Evolutionary conservation across 2,888 invertebrate genomes (phyloP).

Genomic region (Tipula unca): DNA sequence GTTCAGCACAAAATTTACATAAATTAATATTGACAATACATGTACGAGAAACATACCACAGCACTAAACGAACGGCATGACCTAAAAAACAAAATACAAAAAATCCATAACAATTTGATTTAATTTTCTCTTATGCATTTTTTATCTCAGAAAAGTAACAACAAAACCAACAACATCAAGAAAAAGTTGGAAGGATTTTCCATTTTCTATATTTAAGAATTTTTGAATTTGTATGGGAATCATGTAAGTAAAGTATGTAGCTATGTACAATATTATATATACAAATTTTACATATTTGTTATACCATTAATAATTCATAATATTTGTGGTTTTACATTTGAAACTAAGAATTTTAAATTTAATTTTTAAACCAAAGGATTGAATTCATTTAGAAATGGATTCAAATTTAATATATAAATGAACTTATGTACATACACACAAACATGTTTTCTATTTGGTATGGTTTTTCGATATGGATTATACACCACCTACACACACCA

Average conservation of each 20-base stretch:
- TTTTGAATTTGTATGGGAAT: background rate
- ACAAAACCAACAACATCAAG: background rate
- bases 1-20: background rate
- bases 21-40: background rate
- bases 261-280: background rate
- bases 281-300: background rate
- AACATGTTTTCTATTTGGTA: background rate
- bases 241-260: background rate
- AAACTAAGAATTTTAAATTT: background rate
- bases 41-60: background rate
- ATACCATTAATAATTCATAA: slow-evolving; percentile 1
- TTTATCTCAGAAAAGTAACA: background rate
- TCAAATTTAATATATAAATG: background rate
- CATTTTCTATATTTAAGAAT: background rate
- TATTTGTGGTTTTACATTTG: slow-evolving; percentile 4
- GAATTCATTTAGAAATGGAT: background rate
- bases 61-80: background rate
- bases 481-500: background rate
- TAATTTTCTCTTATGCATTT: background rate
- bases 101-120: background rate
- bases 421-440: background rate
- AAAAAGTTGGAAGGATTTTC: background rate
- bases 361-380: background rate
- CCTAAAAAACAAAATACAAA: background rate
- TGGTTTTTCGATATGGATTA: background rate